Base-by-base conservation (phyloP, 2,113 vertebrate species). In the Anser brachyrhynchus region DNA sequence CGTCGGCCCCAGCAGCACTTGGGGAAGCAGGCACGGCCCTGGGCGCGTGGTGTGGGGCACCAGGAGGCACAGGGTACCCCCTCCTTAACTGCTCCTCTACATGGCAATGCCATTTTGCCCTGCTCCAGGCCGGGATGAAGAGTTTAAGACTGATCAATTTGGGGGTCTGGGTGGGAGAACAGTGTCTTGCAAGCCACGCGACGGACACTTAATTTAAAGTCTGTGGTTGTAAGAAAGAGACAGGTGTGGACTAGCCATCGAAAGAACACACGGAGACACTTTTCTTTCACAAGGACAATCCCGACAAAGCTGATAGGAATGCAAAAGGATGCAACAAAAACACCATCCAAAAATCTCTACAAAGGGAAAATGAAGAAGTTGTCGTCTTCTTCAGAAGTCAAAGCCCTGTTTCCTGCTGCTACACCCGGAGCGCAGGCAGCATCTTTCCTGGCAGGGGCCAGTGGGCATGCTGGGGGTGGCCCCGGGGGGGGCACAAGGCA, bases 281-380 rank as follows among this genome's bases (percentile, higher is more conserved):
- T 91, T 55, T 80, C 58, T 54, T 93, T 94, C 87, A 46, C 49
- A 83, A 77, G 58, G 58, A 79, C 70, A 87, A 93, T 72, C n/a
- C 64, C 61, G n/a, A 46, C 76, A 55, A 89, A 93, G 58, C 43
- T 0, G 0, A 81, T 1, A 70, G 44, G 64, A 95, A 58, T 80
- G 64, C 51, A 69, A 37, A 61, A 81, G 49, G 82, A 65, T 33
- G 70, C 23, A 85, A 72, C 49, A 87, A 87, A 85, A 87, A 51
- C 31, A 71, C 22, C 52, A 61, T 66, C 66, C 64, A 80, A 83
- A 86, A 86, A 64, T 41, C 33, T 84, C 67, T 25, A 49, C 46
- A 49, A 49, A 49, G 46, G 46, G 20, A 49, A 49, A 49, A 49
- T 49, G 46, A 49, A 49, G 46, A 22, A 21, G 46, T 35, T 35